These are phyloP conservation scores for Hedychridium roseum DNA, from an alignment of 2,888 invertebrate species.

Conservation along the genomic window DNA sequence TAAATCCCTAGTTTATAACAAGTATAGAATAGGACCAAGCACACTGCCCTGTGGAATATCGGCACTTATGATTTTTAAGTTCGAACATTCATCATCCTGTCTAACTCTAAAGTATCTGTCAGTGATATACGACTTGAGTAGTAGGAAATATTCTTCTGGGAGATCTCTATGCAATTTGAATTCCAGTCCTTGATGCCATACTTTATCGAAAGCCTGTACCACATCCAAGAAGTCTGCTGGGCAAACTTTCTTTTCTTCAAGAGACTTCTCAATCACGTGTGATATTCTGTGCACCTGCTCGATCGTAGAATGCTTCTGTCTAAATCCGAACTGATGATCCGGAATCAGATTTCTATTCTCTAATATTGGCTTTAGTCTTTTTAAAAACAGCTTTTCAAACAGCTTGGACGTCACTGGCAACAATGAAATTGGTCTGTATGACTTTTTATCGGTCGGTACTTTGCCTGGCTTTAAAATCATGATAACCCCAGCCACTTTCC, in stretches of 20 bases:
- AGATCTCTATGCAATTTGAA: constrained; percentile 22
- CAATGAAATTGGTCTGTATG: no score
- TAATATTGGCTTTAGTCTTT: constrained; percentile 21
- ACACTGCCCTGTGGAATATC: constrained; percentile 30
- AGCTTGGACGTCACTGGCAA: no score
- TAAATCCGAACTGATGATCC: constrained; percentile 31
- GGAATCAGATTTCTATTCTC: constrained; percentile 18
- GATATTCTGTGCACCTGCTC: constrained; percentile 27
- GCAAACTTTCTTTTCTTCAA: constrained; percentile 27
- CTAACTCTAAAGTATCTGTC: constrained; percentile 9
- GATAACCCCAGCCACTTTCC: no score
- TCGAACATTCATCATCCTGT: constrained; percentile 1
- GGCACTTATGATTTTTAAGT: constrained; percentile 3
- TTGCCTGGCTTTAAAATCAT: no score
- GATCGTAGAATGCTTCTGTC: constrained; percentile 19
- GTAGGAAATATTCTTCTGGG: constrained; percentile 1
- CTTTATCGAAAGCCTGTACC: constrained; percentile 30
- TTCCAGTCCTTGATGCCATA: constrained; percentile 32
- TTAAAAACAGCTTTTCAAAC: constrained; percentile 36
- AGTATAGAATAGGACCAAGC: constrained; percentile 27
- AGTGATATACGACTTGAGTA: constrained; percentile 5
- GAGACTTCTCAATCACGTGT: constrained; percentile 14
- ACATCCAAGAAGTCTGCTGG: constrained; percentile 26
- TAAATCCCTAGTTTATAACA: constrained; percentile 26
- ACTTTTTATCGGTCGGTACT: no score